Percentiles rank a stretch among this genome's conserved stretches.
phyloP scores from a whole-genome alignment of 2,797 vertebrate genomes.

The Protosalanx chinensis region DNA sequence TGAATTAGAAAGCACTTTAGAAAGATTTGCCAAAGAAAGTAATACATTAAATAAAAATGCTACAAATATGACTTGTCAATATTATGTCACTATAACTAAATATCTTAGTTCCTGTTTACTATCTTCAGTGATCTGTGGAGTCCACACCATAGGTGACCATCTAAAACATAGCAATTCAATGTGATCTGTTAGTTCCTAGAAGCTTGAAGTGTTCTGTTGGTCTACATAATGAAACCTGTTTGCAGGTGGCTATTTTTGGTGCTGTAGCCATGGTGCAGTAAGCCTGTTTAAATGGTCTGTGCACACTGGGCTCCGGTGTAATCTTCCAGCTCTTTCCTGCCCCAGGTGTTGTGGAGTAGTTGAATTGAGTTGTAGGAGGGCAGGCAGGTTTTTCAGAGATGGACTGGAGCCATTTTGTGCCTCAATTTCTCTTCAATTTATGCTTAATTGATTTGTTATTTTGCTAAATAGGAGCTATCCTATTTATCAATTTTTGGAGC shows the following conservation, averaged over 20 bases:
- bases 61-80: conserved; percentile 30
- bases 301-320: conserved; percentile 20
- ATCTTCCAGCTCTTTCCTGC: conserved; percentile 22
- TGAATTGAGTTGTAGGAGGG: conserved; percentile 18
- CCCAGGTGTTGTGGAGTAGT: conserved; percentile 32
- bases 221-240: conserved; percentile 5
- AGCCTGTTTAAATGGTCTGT: conserved; percentile 41
- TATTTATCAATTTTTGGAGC: background rate
- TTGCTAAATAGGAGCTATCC: background rate
- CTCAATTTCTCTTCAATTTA: background rate
- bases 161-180: background rate
- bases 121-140: too few species aligned
- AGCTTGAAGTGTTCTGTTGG: background rate
- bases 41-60: conserved; percentile 10
- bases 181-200: background rate
- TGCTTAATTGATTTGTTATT: conserved; percentile 9
- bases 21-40: conserved; percentile 28
- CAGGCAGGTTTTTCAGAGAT: conserved; percentile 25
- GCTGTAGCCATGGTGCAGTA: conserved; percentile 32
- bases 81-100: too few species aligned
- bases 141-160: background rate
- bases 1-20: conserved; percentile 24
- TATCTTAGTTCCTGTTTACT: too few species aligned
- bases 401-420: background rate
- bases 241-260: conserved; percentile 12